A percentile compares a stretch with the other conserved stretches of the same genome.
Conservation (phyloP, 2,888 invertebrate genomes). For the Apodemia duryi region DNA sequence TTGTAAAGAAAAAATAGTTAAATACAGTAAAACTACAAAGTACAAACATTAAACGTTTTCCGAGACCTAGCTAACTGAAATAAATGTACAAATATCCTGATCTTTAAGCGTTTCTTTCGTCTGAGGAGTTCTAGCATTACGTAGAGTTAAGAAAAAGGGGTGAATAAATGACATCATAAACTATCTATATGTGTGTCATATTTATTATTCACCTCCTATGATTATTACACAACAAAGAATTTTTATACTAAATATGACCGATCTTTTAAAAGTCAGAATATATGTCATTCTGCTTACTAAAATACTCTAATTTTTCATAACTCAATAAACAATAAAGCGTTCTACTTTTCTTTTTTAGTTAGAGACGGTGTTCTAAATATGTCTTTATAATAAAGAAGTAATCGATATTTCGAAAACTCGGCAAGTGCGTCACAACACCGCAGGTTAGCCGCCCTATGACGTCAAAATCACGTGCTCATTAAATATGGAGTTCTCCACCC, state of each 20-base stretch:
- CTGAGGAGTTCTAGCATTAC: too few species aligned
- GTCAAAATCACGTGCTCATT: constrained; percentile 40
- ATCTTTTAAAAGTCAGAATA: not conserved
- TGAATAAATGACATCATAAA: too few species aligned
- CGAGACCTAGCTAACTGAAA: too few species aligned
- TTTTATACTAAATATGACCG: not conserved
- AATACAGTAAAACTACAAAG: too few species aligned
- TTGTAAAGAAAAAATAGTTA: too few species aligned
- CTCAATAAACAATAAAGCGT: constrained; percentile 13
- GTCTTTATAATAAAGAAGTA: constrained; percentile 6
- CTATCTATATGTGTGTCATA: too few species aligned
- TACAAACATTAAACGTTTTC: too few species aligned
- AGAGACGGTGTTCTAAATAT: constrained; percentile 11
- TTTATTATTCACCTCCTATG: too few species aligned
- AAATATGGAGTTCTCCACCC: constrained; percentile 18
- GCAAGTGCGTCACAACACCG: constrained; percentile 32
- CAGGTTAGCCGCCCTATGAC: constrained; percentile 51
- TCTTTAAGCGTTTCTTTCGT: too few species aligned
- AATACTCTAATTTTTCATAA: constrained; percentile 15
- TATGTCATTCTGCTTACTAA: not conserved
- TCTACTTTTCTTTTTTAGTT: constrained; percentile 7
- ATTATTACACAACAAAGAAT: too few species aligned
- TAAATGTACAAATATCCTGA: too few species aligned
- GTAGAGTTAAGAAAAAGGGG: too few species aligned
- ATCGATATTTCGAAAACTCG: constrained; percentile 29